Percentiles rank a stretch among this genome's conserved stretches.
Conservation (phyloP, 2,888 invertebrate species). For the Synergus itoensis region DNA sequence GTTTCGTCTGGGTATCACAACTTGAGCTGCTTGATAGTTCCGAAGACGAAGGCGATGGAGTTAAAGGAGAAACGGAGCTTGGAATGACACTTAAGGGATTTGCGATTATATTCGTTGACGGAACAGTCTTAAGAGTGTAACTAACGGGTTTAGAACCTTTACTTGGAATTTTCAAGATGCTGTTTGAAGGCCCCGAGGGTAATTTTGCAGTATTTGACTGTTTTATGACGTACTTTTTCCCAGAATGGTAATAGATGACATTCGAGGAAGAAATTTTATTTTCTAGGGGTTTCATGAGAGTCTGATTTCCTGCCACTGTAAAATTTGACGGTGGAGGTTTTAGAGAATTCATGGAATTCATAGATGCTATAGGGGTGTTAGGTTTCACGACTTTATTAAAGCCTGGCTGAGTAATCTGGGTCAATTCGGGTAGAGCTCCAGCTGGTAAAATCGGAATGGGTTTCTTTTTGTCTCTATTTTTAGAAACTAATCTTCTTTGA, state of each 20-base stretch:
- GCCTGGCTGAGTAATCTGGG: background rate
- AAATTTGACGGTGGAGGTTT: background rate
- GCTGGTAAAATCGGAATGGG: conserved; percentile 9
- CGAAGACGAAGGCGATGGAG: conserved; percentile 55
- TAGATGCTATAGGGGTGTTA: background rate
- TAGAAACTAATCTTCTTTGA: background rate
- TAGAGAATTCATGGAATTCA: background rate
- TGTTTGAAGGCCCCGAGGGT: background rate
- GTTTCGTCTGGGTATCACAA: conserved; percentile 51
- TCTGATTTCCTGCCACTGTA: background rate
- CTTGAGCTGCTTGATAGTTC: conserved; percentile 57
- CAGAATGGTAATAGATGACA: conserved; percentile 52
- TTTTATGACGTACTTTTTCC: conserved; percentile 61
- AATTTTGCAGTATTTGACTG: background rate
- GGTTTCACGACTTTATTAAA: background rate
- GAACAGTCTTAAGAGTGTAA: background rate
- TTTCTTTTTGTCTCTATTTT: background rate
- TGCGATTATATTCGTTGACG: background rate
- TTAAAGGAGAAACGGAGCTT: conserved; percentile 29
- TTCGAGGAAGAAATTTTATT: background rate
- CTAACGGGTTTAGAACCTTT: background rate
- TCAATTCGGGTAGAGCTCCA: background rate
- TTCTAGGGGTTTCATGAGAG: background rate
- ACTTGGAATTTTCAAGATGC: background rate
- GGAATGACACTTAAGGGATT: background rate